phyloP scores from a whole-genome alignment of 2,888 invertebrate species.

The Erpobdella octoculata region DNA sequence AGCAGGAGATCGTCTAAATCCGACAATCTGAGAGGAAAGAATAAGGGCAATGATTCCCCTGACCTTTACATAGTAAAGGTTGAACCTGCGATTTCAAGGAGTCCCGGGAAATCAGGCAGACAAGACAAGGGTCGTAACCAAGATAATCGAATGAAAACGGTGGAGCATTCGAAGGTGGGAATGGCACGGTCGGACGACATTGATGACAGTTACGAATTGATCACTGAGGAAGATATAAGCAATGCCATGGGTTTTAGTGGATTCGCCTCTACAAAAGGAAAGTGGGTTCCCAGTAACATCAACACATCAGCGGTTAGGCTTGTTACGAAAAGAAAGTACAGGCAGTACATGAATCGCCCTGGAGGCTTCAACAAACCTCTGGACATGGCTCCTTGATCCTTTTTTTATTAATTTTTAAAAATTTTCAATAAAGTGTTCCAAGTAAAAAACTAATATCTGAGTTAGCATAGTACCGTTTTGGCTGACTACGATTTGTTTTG shows the following conservation, averaged over 20 bases:
- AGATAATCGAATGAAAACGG: not conserved
- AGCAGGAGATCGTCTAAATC: too few relatives aligned
- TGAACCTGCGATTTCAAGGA: too few relatives aligned
- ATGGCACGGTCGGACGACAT: not conserved
- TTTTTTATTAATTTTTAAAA: too few relatives aligned
- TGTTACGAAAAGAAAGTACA: constrained; percentile 35
- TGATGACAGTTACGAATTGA: not conserved
- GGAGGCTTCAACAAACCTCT: constrained; percentile 96
- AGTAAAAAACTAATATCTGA: too few relatives aligned
- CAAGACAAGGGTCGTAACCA: not conserved
- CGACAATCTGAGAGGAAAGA: too few relatives aligned
- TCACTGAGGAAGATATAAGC: constrained; percentile 62
- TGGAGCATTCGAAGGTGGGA: not conserved
- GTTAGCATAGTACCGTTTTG: too few relatives aligned
- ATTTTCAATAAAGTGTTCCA: too few relatives aligned
- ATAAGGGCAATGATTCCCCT: too few relatives aligned
- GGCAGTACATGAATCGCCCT: constrained; percentile 96
- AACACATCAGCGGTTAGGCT: constrained; percentile 32
- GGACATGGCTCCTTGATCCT: constrained; percentile 56
- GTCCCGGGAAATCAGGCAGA: too few relatives aligned
- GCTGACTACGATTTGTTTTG: too few relatives aligned
- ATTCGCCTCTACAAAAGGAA: constrained; percentile 71
- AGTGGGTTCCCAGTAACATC: constrained; percentile 31
- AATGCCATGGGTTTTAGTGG: constrained; percentile 92
- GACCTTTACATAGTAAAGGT: too few relatives aligned